Evolutionary conservation across 2,797 vertebrate species (phyloP).

Genomic region (Argya squamiceps): DNA sequence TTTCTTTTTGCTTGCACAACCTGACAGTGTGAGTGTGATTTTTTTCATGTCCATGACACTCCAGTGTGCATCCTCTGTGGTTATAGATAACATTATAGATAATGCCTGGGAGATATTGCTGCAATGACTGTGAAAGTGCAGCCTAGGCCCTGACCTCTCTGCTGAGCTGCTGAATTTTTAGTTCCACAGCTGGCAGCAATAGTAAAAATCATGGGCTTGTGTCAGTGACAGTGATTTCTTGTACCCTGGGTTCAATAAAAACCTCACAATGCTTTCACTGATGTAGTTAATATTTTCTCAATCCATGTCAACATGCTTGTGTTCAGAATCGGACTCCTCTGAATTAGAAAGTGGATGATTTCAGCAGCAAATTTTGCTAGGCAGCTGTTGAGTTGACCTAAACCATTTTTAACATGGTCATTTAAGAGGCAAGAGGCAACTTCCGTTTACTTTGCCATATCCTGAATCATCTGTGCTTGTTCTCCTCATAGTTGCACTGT

Average conservation of each 20-base stretch:
- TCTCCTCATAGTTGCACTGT: not conserved
- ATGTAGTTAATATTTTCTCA: not conserved
- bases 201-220: not conserved
- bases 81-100: not conserved
- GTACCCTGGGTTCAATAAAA: not conserved
- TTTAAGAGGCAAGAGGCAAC: not conserved
- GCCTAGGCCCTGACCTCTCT: not conserved
- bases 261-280: not conserved
- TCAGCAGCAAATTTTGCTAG: not conserved
- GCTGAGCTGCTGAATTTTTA: not conserved
- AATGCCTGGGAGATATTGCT: not conserved
- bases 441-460: not conserved
- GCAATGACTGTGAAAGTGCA: not conserved
- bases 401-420: not conserved
- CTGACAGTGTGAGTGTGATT: too few species aligned
- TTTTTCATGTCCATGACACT: too few species aligned
- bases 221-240: not conserved
- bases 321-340: not conserved
- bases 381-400: not conserved
- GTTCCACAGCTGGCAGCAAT: not conserved
- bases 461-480: not conserved
- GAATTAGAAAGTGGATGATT: not conserved
- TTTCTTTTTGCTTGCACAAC: too few species aligned
- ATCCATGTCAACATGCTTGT: fast-evolving
- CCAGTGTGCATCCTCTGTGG: not conserved